Conservation (phyloP, 1,140 invertebrate species). For the Bombus confusus region DNA sequence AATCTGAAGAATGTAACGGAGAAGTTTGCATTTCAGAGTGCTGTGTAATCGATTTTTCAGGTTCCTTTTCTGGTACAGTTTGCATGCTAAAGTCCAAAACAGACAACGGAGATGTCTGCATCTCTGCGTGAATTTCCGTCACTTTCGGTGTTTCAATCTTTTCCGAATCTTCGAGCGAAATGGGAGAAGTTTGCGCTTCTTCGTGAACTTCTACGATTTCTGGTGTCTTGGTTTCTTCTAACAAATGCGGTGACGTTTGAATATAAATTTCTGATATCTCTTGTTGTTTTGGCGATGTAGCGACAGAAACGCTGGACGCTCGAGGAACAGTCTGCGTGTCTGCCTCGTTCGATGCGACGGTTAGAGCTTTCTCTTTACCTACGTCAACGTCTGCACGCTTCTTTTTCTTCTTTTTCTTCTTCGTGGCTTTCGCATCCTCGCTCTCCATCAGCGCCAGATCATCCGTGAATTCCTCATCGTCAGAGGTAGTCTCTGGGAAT, state of each 20-base stretch:
- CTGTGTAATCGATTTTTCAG: background rate
- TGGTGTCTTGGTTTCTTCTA: background rate
- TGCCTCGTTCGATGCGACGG: slow-evolving; percentile 71
- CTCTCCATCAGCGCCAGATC: slow-evolving; percentile 52
- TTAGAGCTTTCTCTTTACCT: slow-evolving; percentile 46
- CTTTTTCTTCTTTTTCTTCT: slow-evolving; percentile 67
- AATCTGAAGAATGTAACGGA: slow-evolving; percentile 7
- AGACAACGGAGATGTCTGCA: slow-evolving; percentile 83
- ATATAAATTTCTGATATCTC: slow-evolving; percentile 63
- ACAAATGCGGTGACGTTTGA: slow-evolving; percentile 65
- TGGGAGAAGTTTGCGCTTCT: slow-evolving; percentile 60
- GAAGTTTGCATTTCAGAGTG: slow-evolving; percentile 81
- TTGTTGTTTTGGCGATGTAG: slow-evolving; percentile 63
- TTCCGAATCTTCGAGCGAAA: slow-evolving; percentile 19
- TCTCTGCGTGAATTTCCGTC: slow-evolving; percentile 47
- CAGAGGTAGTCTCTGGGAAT: slow-evolving; percentile 71
- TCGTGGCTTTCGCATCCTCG: slow-evolving; percentile 33
- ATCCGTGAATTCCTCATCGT: slow-evolving; percentile 74
- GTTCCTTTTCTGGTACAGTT: slow-evolving; percentile 58
- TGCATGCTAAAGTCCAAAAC: slow-evolving; percentile 69
- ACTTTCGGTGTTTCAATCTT: slow-evolving; percentile 5
- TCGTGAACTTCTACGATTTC: slow-evolving; percentile 12
- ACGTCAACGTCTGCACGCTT: slow-evolving; percentile 68
- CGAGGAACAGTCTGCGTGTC: slow-evolving; percentile 81
- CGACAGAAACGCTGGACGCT: slow-evolving; percentile 74